phyloP scores from a whole-genome alignment of 1,140 invertebrate genomes.

The Lethrus apterus region DNA sequence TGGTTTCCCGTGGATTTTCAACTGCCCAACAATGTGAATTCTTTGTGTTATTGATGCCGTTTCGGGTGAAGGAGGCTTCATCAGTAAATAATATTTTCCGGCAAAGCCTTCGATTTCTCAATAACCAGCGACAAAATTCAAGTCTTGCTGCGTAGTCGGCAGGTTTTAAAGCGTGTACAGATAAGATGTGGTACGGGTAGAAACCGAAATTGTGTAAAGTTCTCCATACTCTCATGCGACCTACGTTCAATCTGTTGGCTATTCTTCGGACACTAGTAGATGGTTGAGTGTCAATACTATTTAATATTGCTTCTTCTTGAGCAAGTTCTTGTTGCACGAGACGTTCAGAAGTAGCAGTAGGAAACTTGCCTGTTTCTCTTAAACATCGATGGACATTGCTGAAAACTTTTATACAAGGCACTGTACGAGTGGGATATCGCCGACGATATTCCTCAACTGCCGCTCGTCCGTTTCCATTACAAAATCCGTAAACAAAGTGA shows the following conservation, averaged over 20 bases:
- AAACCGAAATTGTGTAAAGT: constrained; percentile 12
- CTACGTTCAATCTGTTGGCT: constrained; percentile 9
- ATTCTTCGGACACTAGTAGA: constrained; percentile 9
- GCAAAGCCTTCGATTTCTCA: constrained; percentile 10
- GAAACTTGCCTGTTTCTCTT: constrained; percentile 11
- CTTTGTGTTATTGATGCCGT: constrained; percentile 9
- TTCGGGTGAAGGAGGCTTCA: no score
- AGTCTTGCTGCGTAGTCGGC: constrained; percentile 7
- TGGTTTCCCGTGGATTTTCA: constrained; percentile 1
- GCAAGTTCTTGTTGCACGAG: constrained; percentile 9
- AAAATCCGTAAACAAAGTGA: no score
- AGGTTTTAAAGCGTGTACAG: constrained; percentile 9
- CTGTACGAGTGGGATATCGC: no score
- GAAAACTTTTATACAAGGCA: constrained; percentile 6
- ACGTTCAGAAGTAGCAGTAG: constrained; percentile 8
- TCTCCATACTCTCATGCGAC: constrained; percentile 12
- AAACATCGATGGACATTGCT: constrained; percentile 13
- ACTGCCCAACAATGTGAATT: constrained; percentile 11
- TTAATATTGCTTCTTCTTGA: constrained; percentile 9
- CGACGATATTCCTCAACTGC: no score
- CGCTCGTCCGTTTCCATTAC: no score
- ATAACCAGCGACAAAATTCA: constrained; percentile 12
- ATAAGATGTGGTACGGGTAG: constrained; percentile 7
- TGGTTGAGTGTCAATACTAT: constrained; percentile 6
- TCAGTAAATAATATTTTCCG: constrained; percentile 6